Evolutionary conservation across 2,888 invertebrate species (phyloP), one percentile per base, ranked within the genome.

Genomic region (Cosmia trapezina): DNA sequence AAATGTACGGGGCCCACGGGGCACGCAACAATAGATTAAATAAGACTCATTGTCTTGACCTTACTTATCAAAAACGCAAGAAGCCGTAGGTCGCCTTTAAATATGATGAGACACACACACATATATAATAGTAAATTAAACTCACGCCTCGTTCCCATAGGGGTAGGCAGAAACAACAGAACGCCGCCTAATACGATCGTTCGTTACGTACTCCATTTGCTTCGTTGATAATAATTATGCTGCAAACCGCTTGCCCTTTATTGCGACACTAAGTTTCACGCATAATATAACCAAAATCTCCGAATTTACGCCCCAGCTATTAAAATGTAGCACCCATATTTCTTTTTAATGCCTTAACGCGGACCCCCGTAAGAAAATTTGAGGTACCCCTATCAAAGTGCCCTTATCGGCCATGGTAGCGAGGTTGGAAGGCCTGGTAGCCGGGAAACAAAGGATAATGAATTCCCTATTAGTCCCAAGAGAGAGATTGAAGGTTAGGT

Each of bases 391-490:
- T 85, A 86, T 86, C 78, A 70, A 75, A 75, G 74, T 73, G 14
- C 72, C 59, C 73, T 86, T 86, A 84, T 86, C 85, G 73, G 66
- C 61, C 41, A 17, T 53, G 28, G 66, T 68, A 66, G 70, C 51
- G 63, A 77, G 60, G 71, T 75, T 83, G 80, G 82, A 85, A 84
- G 82, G 81, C 80, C 76, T 78, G 83, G 47, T 28, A 12, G 33
- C 43, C n/a, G 45, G 33, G 12, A 83, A 28, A 88, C 86, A 88
- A 88, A 84, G 87, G 87, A 83, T 89, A 89, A 89, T 89, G 89
- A 89, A 89, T 89, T 89, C 87, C 73, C 83, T 87, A 87, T 88
- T 86, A 87, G 81, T 62, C 89, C 81, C 83, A 56, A 71, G 87
- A 83, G 86, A 71, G 80, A 73, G 73, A 86, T 87, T 81, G 59